Conservation (phyloP, 64 coral and sea anemone species). For the Stylophora pistillata region DNA sequence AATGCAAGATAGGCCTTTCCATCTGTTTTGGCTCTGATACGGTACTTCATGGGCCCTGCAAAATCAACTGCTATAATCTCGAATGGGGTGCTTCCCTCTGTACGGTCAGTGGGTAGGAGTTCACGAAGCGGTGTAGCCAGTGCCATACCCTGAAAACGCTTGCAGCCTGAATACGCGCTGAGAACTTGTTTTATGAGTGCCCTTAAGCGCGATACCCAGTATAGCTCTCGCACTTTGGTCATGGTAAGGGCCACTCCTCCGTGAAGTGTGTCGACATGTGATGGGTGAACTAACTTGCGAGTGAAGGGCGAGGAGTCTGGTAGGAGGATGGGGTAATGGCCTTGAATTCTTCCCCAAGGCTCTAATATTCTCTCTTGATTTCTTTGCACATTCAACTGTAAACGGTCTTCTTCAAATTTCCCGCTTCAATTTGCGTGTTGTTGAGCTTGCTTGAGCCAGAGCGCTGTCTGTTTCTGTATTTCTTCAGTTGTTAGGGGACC, state of each 20-base stretch:
- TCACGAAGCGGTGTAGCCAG: constrained; percentile 6
- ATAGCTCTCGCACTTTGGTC: constrained; percentile 42
- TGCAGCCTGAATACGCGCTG: constrained; percentile 17
- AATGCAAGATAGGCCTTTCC: too few species aligned
- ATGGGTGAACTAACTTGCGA: not conserved
- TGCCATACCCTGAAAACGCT: constrained; percentile 30
- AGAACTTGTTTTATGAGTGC: constrained; percentile 15
- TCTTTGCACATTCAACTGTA: not conserved
- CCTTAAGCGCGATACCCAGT: constrained; percentile 44
- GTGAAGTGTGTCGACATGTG: constrained; percentile 19
- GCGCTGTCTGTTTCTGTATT: constrained; percentile 12
- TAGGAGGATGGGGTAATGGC: constrained; percentile 25
- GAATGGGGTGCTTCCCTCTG: too few species aligned
- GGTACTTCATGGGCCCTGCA: too few species aligned
- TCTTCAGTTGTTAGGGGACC: too few species aligned
- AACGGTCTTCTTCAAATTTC: too few species aligned
- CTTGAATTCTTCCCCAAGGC: constrained; percentile 2
- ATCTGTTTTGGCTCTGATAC: too few species aligned
- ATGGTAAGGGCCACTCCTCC: constrained; percentile 26
- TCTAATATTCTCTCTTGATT: constrained; percentile 12
- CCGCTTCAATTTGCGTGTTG: not conserved
- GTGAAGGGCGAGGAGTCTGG: not conserved
- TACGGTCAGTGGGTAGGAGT: constrained; percentile 6
- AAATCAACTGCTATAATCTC: too few species aligned
- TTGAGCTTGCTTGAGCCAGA: not conserved